phyloP scores from a whole-genome alignment of 1,140 invertebrate genomes.

The Cherax quadricarinatus region DNA sequence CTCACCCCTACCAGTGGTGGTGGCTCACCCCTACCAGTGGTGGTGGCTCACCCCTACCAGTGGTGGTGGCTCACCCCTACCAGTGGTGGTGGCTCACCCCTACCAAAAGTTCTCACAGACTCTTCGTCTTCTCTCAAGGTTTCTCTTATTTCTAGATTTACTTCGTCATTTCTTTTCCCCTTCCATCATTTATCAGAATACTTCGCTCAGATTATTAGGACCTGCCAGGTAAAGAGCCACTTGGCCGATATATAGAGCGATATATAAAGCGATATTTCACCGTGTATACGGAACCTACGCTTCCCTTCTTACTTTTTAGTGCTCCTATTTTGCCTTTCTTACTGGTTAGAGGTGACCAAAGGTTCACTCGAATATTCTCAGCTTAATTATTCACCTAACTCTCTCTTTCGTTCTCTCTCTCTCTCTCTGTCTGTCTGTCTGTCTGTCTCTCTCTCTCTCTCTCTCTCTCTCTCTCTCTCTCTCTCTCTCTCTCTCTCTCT shows the following conservation, averaged over 20 bases:
- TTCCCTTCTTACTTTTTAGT: neutral
- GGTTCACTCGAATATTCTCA: no score
- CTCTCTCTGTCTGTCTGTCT: no score
- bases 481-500: no score
- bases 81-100: no score
- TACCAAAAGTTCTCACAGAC: no score
- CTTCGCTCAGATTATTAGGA: slow-evolving; percentile 22
- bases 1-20: neutral
- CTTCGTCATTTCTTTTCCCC: slow-evolving; percentile 29
- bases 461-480: no score
- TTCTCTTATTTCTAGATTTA: slow-evolving; percentile 49
- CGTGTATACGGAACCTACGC: neutral
- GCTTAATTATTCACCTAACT: no score
- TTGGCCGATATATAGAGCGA: neutral
- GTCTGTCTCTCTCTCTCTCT: no score
- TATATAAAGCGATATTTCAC: slow-evolving; percentile 13
- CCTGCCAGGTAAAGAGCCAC: neutral
- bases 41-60: neutral
- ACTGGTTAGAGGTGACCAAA: no score
- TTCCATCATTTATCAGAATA: neutral
- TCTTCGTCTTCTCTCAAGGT: slow-evolving; percentile 25
- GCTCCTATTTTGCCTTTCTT: neutral
- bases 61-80: neutral
- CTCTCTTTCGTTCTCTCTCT: no score
- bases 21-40: no score